phyloP scores from a whole-genome alignment of 2,888 invertebrate species.

The Plagodis pulveraria region DNA sequence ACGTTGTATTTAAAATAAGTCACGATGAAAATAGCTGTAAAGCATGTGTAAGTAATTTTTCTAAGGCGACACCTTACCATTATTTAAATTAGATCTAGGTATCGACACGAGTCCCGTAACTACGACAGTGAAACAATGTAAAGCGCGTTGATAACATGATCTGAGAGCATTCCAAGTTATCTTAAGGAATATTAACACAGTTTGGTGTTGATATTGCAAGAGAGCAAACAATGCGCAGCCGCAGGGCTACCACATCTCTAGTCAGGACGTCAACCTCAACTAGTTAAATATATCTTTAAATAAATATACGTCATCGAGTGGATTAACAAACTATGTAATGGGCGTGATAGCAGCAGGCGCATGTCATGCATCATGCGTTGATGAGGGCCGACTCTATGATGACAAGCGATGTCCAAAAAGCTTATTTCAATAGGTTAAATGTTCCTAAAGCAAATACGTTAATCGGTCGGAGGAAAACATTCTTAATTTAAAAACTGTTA shows the following conservation, averaged over 20 bases:
- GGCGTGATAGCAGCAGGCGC: conserved; percentile 50
- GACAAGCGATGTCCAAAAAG: conserved; percentile 44
- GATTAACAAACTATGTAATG: conserved; percentile 50
- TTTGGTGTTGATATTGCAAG: conserved; percentile 51
- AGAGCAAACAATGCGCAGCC: conserved; percentile 44
- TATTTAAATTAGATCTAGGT: conserved; percentile 47
- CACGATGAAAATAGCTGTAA: conserved; percentile 1
- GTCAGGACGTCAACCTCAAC: conserved; percentile 43
- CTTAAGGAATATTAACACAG: conserved; percentile 57
- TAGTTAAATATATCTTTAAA: conserved; percentile 46
- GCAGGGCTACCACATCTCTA: conserved; percentile 41
- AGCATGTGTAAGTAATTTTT: conserved; percentile 6
- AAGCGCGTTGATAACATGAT: conserved; percentile 70
- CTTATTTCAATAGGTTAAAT: conserved; percentile 30
- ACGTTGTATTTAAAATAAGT: conserved; percentile 27
- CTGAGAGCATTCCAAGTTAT: conserved; percentile 63
- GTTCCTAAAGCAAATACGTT: conserved; percentile 35
- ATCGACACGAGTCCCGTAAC: conserved; percentile 51
- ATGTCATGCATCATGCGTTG: conserved; percentile 50
- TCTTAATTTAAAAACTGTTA: conserved; percentile 40
- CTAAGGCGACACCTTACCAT: conserved; percentile 22
- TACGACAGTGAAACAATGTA: conserved; percentile 74
- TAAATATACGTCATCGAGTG: conserved; percentile 52
- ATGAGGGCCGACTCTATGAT: conserved; percentile 46
- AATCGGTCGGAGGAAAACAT: conserved; percentile 39